phyloP scores from a whole-genome alignment of 2,113 vertebrate species.

The Atractosteus spatula region DNA sequence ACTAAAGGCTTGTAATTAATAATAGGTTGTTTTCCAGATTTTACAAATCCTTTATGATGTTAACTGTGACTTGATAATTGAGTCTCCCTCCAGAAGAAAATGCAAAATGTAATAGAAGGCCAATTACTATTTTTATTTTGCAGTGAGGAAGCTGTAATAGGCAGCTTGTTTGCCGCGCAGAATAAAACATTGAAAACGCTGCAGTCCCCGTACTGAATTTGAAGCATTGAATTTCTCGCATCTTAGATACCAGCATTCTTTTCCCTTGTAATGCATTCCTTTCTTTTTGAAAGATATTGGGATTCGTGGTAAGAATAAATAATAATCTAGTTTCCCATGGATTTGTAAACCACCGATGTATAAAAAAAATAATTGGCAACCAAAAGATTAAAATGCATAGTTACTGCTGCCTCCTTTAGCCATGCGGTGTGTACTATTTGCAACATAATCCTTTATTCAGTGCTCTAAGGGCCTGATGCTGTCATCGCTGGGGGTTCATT shows the following conservation, averaged over 20 bases:
- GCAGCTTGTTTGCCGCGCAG: too few species aligned
- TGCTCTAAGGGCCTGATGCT: neutral
- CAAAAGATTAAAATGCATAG: constrained; percentile 24
- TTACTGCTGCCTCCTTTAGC: neutral
- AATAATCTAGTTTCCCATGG: constrained; percentile 19
- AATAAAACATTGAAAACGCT: neutral
- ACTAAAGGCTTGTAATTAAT: too few species aligned
- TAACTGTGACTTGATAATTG: too few species aligned
- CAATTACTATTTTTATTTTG: too few species aligned
- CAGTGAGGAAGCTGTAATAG: too few species aligned
- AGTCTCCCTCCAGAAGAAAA: too few species aligned
- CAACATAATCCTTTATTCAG: neutral
- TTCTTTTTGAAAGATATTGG: constrained; percentile 3
- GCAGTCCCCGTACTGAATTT: constrained; percentile 4
- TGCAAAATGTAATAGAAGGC: too few species aligned
- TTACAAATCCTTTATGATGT: too few species aligned
- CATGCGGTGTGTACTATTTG: neutral
- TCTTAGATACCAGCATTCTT: constrained; percentile 1
- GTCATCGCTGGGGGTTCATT: constrained; percentile 10
- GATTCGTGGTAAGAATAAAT: neutral
- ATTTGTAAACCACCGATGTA: constrained; percentile 24
- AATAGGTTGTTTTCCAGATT: too few species aligned
- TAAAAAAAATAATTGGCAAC: constrained; percentile 29
- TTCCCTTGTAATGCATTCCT: neutral
- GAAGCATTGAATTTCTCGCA: neutral